Percentiles rank a stretch among this genome's conserved stretches.
Evolutionary conservation across 2,888 invertebrate species (phyloP).

Genomic region (Cheilosia urbana): DNA sequence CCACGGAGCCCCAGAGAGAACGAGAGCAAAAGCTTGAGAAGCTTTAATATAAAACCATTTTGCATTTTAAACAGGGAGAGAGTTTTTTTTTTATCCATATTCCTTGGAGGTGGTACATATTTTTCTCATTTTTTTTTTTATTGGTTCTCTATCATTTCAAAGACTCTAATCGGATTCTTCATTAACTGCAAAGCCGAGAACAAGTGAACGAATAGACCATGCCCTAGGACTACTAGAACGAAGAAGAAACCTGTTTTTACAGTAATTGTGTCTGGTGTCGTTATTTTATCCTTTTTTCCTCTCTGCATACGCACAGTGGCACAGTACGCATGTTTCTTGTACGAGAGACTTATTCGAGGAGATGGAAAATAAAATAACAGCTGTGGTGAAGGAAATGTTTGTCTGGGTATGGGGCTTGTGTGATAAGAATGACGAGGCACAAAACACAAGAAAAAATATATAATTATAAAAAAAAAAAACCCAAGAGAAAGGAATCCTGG

Average conservation of each 20-base stretch:
- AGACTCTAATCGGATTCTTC: not conserved
- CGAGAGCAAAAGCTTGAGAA: constrained; percentile 51
- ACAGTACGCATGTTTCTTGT: constrained; percentile 61
- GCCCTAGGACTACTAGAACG: constrained; percentile 18
- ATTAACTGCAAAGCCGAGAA: not conserved
- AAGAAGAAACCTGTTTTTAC: constrained; percentile 10
- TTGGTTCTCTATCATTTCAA: not conserved
- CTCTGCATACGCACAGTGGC: constrained; percentile 23
- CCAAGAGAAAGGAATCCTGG: constrained; percentile 13
- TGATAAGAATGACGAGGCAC: constrained; percentile 66
- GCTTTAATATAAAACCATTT: constrained; percentile 47
- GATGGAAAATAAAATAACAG: constrained; percentile 61
- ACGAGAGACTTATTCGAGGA: constrained; percentile 31
- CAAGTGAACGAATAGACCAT: not conserved
- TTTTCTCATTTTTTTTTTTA: not conserved
- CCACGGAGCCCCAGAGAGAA: constrained; percentile 31
- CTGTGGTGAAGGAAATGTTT: constrained; percentile 63
- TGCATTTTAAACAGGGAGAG: constrained; percentile 16
- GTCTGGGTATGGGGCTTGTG: constrained; percentile 65
- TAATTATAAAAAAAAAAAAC: constrained; percentile 1
- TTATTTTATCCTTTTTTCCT: constrained; percentile 15
- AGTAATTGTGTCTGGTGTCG: no score
- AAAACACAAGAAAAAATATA: constrained; percentile 33
- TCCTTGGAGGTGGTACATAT: not conserved
- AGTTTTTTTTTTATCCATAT: not conserved